phyloP scores from a whole-genome alignment of 2,113 vertebrate species.

The Dryoscopus gambensis region DNA sequence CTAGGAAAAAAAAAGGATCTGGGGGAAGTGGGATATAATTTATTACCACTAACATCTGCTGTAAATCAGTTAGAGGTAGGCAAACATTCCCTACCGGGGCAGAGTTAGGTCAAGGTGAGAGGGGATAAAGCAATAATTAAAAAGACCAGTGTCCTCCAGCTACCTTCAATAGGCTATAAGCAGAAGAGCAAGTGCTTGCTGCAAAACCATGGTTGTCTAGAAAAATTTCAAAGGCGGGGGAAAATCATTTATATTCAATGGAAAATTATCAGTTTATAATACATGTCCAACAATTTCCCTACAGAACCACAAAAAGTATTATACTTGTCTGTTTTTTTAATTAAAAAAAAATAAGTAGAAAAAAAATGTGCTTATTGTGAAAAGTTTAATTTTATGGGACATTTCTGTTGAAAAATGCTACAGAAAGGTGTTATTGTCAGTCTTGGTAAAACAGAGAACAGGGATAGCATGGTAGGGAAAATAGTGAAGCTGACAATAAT shows the following conservation, averaged over 20 bases:
- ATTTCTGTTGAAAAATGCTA: not conserved
- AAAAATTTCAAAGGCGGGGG: not conserved
- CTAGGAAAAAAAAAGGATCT: not conserved
- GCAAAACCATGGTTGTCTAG: not conserved
- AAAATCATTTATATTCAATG: not conserved
- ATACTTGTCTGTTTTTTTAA: not conserved
- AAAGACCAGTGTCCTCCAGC: not conserved
- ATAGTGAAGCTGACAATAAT: not conserved
- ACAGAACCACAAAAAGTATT: not conserved
- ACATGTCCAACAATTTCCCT: not conserved
- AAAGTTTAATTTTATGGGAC: not conserved
- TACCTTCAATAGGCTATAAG: not conserved
- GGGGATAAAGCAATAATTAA: conserved; percentile 51
- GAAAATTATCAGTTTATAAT: not conserved
- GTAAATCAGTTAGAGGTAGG: conserved; percentile 57
- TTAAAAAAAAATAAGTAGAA: not conserved
- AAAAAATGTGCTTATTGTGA: not conserved
- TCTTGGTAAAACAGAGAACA: not conserved
- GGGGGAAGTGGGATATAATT: conserved; percentile 48
- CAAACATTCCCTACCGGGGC: conserved; percentile 51
- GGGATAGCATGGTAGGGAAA: not conserved
- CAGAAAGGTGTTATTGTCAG: not conserved
- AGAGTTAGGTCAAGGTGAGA: conserved; percentile 58
- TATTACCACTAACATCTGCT: conserved; percentile 60
- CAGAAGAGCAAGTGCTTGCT: not conserved